Conservation (phyloP, 2,888 invertebrate species). For the Caradrina clavipalpis region DNA sequence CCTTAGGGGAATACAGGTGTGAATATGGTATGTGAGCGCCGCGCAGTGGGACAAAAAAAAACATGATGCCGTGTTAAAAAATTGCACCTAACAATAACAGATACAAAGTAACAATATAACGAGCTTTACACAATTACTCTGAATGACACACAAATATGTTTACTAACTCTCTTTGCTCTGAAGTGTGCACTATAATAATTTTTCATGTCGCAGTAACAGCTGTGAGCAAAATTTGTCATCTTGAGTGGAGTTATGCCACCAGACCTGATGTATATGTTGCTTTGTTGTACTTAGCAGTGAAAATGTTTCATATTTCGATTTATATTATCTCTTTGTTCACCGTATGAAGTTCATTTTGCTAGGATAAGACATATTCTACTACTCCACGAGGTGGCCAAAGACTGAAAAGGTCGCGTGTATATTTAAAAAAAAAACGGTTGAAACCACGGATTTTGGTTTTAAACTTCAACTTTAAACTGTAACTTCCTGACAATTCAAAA, state of each 20-base stretch:
- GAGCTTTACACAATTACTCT: conserved; percentile 16
- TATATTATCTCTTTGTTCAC: neutral
- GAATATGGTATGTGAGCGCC: no score
- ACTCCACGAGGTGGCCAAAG: no score
- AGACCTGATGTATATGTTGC: neutral
- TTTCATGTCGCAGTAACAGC: conserved; percentile 31
- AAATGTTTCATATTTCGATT: conserved; percentile 19
- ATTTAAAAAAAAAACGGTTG: no score
- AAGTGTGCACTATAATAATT: conserved; percentile 28
- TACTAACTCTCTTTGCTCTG: conserved; percentile 1
- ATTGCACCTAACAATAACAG: conserved; percentile 2
- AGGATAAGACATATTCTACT: no score
- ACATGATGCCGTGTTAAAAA: neutral
- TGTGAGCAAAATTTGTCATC: conserved; percentile 28
- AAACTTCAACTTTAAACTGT: no score
- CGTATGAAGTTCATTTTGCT: neutral
- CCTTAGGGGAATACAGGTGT: no score
- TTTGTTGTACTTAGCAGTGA: conserved; percentile 3
- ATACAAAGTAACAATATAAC: conserved; percentile 3
- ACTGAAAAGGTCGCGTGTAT: no score
- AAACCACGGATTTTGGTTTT: no score
- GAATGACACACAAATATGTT: conserved; percentile 25
- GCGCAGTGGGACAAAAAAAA: no score
- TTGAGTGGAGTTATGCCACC: conserved; percentile 8
- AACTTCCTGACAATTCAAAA: no score